These are phyloP conservation scores for Lithobates sylvaticus DNA, from an alignment of 2,797 vertebrate genomes.

Conservation along the genomic window DNA sequence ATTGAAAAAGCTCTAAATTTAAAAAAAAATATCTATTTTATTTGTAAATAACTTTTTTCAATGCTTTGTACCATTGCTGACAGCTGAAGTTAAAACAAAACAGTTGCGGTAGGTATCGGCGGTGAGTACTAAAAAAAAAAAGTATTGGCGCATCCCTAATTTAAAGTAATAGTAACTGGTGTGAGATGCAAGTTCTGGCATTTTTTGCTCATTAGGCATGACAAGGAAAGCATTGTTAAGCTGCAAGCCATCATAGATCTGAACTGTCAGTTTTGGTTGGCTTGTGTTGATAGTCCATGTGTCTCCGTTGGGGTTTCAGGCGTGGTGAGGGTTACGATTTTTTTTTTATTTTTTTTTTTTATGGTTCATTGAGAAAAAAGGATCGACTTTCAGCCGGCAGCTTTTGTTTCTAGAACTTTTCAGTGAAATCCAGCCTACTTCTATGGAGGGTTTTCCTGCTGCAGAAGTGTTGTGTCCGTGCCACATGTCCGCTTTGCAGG, in stretches of 20 bases:
- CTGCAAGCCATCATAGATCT: background rate
- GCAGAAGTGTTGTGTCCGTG: background rate
- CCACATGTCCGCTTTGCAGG: background rate
- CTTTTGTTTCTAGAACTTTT: background rate
- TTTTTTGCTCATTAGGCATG: background rate
- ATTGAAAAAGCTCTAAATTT: too few species aligned
- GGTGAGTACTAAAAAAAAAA: too few species aligned
- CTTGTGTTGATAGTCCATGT: background rate
- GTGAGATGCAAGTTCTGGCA: background rate
- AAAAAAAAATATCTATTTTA: too few species aligned
- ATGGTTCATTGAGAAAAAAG: background rate
- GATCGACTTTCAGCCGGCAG: background rate
- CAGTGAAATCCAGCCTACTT: background rate
- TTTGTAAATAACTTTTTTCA: too few species aligned
- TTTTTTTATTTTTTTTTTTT: background rate
- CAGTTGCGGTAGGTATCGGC: too few species aligned
- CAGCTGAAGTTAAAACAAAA: too few species aligned
- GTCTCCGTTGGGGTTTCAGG: background rate
- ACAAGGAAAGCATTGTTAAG: background rate
- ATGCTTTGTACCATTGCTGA: too few species aligned
- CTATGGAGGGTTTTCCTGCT: background rate
- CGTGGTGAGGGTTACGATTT: background rate
- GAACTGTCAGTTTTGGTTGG: background rate
- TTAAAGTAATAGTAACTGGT: background rate
- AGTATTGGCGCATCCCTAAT: too few species aligned